Conservation (phyloP, 2,113 vertebrate genomes). For the Meriones unguiculatus region DNA sequence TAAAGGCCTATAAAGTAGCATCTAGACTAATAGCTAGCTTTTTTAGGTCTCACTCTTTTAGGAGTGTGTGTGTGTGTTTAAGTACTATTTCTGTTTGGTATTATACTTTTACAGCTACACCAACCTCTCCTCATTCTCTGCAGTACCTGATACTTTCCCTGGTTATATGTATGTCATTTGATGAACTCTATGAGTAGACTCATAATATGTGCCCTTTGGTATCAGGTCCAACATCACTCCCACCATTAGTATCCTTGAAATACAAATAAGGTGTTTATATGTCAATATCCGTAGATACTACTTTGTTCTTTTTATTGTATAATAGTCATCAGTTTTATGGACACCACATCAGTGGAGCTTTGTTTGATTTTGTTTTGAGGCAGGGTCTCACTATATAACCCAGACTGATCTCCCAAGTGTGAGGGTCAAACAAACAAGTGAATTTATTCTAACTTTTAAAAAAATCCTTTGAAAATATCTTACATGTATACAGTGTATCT, state of each 20-base stretch:
- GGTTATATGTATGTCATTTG: neutral
- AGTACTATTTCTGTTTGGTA: neutral
- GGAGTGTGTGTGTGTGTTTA: neutral
- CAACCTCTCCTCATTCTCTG: neutral
- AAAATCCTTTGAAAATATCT: neutral
- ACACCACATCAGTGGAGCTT: neutral
- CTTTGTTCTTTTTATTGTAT: neutral
- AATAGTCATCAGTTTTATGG: neutral
- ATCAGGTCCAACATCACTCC: neutral
- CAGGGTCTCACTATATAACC: neutral
- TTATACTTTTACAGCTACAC: neutral
- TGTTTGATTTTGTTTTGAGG: neutral
- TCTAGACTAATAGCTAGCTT: neutral
- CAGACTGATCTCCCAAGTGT: neutral
- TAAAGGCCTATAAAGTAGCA: constrained; percentile 1
- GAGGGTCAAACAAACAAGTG: neutral
- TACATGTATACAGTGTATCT: neutral
- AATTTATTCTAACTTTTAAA: neutral
- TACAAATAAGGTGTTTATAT: neutral
- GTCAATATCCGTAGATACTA: neutral
- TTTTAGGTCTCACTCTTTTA: neutral
- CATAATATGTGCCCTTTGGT: neutral
- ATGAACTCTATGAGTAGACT: neutral
- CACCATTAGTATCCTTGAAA: neutral
- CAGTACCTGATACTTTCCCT: neutral